Evolutionary conservation across 2,113 vertebrate genomes (phyloP).

Genomic region (Poicephalus gulielmi): DNA sequence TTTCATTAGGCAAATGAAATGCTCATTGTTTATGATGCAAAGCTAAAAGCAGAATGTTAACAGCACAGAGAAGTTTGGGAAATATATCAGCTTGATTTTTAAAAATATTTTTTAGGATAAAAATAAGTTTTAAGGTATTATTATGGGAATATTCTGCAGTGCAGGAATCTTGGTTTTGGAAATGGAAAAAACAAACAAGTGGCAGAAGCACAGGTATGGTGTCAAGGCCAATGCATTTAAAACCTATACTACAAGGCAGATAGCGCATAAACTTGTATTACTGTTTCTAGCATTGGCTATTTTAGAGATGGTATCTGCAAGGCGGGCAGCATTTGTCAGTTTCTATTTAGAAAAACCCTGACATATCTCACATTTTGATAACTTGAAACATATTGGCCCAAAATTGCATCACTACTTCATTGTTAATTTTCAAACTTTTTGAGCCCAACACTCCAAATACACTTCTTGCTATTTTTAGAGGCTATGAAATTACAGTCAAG

Average conservation of each 20-base stretch:
- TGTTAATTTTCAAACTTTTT: constrained; percentile 9
- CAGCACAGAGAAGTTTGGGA: neutral
- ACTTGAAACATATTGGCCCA: neutral
- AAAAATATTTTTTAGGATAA: neutral
- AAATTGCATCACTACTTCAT: neutral
- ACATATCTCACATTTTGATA: neutral
- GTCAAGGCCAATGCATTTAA: neutral
- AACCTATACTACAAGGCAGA: neutral
- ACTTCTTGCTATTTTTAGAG: constrained; percentile 27
- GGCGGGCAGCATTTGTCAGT: neutral
- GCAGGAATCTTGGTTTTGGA: neutral
- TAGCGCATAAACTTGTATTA: neutral
- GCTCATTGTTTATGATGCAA: constrained; percentile 46
- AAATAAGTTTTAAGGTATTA: neutral
- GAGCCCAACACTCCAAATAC: neutral
- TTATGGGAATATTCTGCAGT: neutral
- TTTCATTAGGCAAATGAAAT: constrained; percentile 77
- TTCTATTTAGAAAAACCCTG: constrained; percentile 11
- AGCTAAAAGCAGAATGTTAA: constrained; percentile 60
- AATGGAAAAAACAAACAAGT: neutral
- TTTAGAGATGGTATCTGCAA: neutral
- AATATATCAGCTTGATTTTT: neutral
- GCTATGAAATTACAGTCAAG: constrained; percentile 19
- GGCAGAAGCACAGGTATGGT: neutral
- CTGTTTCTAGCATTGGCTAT: neutral